A percentile compares a stretch with the other conserved stretches of the same genome.
Conservation (phyloP, 2,113 vertebrate species). For the Tonatia bakeri region DNA sequence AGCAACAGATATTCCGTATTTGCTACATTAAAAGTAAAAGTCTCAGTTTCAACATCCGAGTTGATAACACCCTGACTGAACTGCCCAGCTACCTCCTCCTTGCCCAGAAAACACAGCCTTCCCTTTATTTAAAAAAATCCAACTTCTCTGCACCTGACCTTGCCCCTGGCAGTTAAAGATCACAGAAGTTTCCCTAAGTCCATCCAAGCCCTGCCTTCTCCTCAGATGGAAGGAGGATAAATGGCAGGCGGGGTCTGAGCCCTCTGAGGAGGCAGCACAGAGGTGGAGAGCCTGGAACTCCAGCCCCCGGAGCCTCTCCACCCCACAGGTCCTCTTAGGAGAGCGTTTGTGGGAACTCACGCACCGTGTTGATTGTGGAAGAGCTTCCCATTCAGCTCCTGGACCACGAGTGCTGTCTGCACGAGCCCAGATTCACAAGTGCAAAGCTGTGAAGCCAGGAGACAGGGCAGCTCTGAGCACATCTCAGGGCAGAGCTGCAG, state of each 20-base stretch:
- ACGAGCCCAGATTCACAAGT: not conserved
- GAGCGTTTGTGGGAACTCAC: not conserved
- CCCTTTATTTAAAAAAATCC: not conserved
- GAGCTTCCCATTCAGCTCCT: not conserved
- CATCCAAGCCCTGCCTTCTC: not conserved
- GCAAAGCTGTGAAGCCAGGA: not conserved
- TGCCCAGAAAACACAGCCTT: not conserved
- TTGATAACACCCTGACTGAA: not conserved
- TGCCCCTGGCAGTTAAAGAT: not conserved
- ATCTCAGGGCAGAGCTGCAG: not conserved
- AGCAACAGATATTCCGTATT: not conserved
- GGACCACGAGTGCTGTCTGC: not conserved
- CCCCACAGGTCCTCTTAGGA: accelerated
- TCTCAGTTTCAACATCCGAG: not conserved
- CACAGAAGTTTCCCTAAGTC: not conserved
- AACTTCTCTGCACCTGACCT: not conserved
- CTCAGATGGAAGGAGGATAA: too few species aligned
- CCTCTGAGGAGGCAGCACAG: not conserved
- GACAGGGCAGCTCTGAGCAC: not conserved
- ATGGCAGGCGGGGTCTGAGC: not conserved
- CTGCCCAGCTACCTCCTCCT: not conserved
- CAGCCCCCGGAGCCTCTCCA: not conserved
- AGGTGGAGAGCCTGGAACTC: not conserved
- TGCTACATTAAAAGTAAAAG: not conserved
- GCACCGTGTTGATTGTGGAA: not conserved